These are phyloP conservation scores for Drosophila quadrilineata DNA, from an alignment of 1,140 invertebrate species.

Conservation along the genomic window DNA sequence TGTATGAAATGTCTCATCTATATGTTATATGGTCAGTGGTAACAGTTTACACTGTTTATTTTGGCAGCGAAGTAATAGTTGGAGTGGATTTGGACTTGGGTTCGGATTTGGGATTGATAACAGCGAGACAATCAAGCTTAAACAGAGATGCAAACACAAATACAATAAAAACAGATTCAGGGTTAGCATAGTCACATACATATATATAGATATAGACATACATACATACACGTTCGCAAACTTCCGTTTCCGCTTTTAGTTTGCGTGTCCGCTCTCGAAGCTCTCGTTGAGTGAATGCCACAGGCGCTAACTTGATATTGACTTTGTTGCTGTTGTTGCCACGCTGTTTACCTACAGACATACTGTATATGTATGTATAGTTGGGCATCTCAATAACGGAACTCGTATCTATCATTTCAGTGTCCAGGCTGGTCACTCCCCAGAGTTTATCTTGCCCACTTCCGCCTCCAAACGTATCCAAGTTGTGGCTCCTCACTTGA, in stretches of 20 bases:
- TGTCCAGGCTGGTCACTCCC: not conserved
- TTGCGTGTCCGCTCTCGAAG: constrained; percentile 46
- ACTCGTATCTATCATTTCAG: constrained; percentile 3
- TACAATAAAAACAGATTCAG: not conserved
- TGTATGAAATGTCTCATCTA: too few relatives aligned
- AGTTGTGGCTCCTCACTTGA: constrained; percentile 61
- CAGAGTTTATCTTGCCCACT: constrained; percentile 60
- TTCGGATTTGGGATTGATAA: constrained; percentile 23
- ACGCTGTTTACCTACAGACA: constrained; percentile 58
- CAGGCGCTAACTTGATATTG: constrained; percentile 78
- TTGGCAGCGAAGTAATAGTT: not conserved
- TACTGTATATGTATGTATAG: too few relatives aligned
- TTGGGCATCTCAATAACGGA: constrained; percentile 2
- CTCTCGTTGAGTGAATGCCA: constrained; percentile 52
- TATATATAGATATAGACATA: not conserved
- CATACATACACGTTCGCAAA: constrained; percentile 53
- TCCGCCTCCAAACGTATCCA: constrained; percentile 62
- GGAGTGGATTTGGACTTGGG: not conserved
- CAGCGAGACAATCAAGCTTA: constrained; percentile 30
- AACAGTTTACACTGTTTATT: too few relatives aligned
- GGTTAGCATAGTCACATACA: not conserved
- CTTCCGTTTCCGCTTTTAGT: constrained; percentile 77
- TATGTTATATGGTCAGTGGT: too few relatives aligned
- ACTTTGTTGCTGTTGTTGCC: constrained; percentile 68
- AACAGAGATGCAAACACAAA: constrained; percentile 16